These are phyloP conservation scores for Panulirus ornatus DNA, from an alignment of 1,140 invertebrate species.

Conservation along the genomic window DNA sequence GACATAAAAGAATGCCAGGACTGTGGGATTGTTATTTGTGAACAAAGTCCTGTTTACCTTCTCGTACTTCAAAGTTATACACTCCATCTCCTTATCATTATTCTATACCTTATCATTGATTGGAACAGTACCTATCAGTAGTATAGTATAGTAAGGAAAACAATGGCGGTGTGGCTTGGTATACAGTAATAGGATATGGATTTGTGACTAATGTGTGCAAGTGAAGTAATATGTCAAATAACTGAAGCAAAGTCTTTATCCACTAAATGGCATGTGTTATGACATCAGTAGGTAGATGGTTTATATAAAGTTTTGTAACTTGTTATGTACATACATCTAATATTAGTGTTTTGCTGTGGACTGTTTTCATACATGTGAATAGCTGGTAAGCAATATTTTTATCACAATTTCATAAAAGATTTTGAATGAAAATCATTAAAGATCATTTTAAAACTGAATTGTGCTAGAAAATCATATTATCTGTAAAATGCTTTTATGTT, in stretches of 20 bases:
- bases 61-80: neutral
- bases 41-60: neutral
- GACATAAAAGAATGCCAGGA: neutral
- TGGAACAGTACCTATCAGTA: neutral
- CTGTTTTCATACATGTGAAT: too few relatives aligned
- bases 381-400: too few relatives aligned
- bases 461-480: too few relatives aligned
- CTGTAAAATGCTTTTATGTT: too few relatives aligned
- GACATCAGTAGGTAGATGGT: too few relatives aligned
- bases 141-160: neutral
- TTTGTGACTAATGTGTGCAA: neutral
- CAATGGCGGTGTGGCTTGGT: neutral
- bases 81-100: neutral
- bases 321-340: too few relatives aligned
- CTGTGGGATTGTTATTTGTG: neutral
- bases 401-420: too few relatives aligned
- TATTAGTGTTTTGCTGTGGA: too few relatives aligned
- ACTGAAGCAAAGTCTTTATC: neutral
- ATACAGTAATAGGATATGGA: neutral
- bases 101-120: neutral
- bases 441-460: too few relatives aligned
- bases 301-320: too few relatives aligned
- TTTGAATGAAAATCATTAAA: too few relatives aligned
- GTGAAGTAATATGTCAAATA: neutral
- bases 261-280: too few relatives aligned